Conservation (phyloP, 2,888 invertebrate genomes). For the Chironomus riparius region DNA sequence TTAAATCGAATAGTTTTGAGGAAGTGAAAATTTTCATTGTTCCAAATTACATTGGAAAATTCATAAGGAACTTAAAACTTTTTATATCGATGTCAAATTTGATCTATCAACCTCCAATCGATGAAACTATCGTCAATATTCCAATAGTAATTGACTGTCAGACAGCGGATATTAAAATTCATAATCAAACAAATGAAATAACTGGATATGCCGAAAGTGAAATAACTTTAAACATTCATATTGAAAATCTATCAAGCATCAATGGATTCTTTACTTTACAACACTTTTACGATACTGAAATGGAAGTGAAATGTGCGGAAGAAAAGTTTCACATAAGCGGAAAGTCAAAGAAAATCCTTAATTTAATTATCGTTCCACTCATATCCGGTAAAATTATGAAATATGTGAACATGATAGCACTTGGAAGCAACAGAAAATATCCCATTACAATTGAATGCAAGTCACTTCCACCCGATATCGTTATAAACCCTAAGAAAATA, state of each 20-base stretch:
- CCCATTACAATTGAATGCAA: slow-evolving; percentile 22
- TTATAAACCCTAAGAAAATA: slow-evolving; percentile 6
- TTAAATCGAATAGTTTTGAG: not conserved
- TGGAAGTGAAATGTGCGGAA: not conserved
- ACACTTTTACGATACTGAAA: not conserved
- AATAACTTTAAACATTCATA: not conserved
- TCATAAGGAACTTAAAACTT: slow-evolving; percentile 1
- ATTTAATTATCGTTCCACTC: not conserved
- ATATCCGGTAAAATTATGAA: slow-evolving; percentile 3
- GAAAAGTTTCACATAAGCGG: not conserved
- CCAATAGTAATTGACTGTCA: not conserved
- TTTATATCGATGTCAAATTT: not conserved
- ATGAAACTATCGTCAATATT: slow-evolving; percentile 9
- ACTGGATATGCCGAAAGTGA: slow-evolving; percentile 15
- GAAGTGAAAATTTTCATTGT: slow-evolving; percentile 5
- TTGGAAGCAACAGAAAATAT: slow-evolving; percentile 17
- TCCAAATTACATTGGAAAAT: slow-evolving; percentile 22
- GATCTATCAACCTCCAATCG: not conserved
- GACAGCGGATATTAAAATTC: not conserved
- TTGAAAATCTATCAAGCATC: not conserved
- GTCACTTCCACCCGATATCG: slow-evolving; percentile 7
- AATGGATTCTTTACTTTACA: slow-evolving; percentile 6
- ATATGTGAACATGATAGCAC: not conserved
- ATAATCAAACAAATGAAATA: not conserved
- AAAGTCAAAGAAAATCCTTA: not conserved